A percentile compares a stretch with the other conserved stretches of the same genome.
These are phyloP conservation scores for Thunnus maccoyii DNA, from an alignment of 2,113 vertebrate genomes.

Conservation along the genomic window DNA sequence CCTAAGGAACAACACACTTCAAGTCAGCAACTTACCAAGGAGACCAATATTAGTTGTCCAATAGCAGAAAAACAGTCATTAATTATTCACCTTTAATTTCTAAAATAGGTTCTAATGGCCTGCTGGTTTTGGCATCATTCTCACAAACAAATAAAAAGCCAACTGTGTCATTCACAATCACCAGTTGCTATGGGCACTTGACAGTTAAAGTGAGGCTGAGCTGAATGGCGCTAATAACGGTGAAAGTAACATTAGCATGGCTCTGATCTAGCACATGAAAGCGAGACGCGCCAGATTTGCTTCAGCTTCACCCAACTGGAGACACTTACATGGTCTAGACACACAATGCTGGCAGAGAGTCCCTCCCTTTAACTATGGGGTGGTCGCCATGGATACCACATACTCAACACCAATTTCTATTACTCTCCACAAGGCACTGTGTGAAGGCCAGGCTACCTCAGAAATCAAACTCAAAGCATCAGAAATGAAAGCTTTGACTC, in stretches of 20 bases:
- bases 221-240: slow-evolving; percentile 56
- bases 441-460: slow-evolving; percentile 72
- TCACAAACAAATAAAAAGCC: slow-evolving; percentile 41
- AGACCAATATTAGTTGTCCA: neutral
- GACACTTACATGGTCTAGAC: slow-evolving; percentile 68
- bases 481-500: slow-evolving; percentile 57
- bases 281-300: slow-evolving; percentile 54
- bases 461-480: slow-evolving; percentile 66
- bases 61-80: neutral
- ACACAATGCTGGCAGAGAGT: slow-evolving; percentile 62
- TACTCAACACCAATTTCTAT: slow-evolving; percentile 66
- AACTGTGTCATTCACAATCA: slow-evolving; percentile 37
- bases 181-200: slow-evolving; percentile 57
- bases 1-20: neutral
- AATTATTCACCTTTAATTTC: neutral
- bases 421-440: slow-evolving; percentile 54
- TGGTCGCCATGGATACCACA: slow-evolving; percentile 77
- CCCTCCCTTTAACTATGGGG: slow-evolving; percentile 59
- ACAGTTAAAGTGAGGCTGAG: slow-evolving; percentile 48
- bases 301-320: slow-evolving; percentile 61
- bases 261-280: slow-evolving; percentile 78
- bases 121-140: slow-evolving; percentile 47
- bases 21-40: neutral
- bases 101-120: neutral
- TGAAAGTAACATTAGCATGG: slow-evolving; percentile 75